These are phyloP conservation scores for Heterochromis multidens DNA, from an alignment of 2,113 vertebrate genomes.

Conservation along the genomic window DNA sequence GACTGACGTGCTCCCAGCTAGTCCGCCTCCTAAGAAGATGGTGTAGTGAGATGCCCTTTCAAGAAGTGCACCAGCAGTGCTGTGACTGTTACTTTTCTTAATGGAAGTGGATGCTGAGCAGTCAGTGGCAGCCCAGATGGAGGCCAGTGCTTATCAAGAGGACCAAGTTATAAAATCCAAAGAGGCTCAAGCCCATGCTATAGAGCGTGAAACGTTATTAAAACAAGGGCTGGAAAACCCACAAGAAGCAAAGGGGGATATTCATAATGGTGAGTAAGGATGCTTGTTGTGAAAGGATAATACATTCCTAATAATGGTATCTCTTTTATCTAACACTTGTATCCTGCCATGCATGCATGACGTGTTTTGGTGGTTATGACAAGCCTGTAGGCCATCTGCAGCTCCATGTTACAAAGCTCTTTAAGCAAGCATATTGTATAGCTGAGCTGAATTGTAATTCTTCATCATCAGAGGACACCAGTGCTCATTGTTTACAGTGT, in stretches of 20 bases:
- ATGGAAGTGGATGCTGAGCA: constrained; percentile 28
- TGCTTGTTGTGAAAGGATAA: background rate
- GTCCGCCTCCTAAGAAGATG: constrained; percentile 19
- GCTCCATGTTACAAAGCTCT: background rate
- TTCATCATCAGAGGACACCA: background rate
- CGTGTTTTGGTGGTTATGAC: background rate
- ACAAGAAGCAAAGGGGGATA: background rate
- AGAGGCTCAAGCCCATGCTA: constrained; percentile 10
- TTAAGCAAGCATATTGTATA: constrained; percentile 4
- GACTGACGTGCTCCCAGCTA: background rate
- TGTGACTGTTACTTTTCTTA: background rate
- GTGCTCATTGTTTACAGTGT: background rate
- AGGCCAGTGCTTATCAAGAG: constrained; percentile 18
- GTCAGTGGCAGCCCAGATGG: constrained; percentile 44
- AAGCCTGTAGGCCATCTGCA: background rate
- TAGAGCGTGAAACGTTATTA: background rate
- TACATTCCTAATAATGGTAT: background rate
- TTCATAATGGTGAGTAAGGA: constrained; percentile 64
- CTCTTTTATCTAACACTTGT: background rate
- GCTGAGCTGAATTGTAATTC: background rate
- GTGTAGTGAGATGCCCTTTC: constrained; percentile 22
- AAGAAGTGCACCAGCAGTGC: constrained; percentile 1
- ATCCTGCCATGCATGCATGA: constrained; percentile 9
- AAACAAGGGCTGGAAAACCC: constrained; percentile 27
- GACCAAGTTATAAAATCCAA: constrained; percentile 32